Percentiles rank a stretch among this genome's conserved stretches.
phyloP scores from a whole-genome alignment of 2,888 invertebrate genomes.

The Desoria tigrina region DNA sequence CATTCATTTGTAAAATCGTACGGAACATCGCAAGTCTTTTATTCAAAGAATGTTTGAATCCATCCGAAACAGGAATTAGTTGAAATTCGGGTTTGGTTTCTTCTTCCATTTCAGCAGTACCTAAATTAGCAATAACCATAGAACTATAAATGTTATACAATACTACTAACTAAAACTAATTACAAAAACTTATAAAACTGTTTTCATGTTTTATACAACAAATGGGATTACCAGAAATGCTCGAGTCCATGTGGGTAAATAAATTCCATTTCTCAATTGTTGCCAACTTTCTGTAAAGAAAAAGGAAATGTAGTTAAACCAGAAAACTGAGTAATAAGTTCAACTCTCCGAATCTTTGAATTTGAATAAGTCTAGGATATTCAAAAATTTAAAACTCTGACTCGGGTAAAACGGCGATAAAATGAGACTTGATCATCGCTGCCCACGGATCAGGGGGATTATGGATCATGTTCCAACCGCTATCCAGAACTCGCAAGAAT shows the following conservation, averaged over 20 bases:
- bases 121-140: too few species aligned
- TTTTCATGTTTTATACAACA: constrained; percentile 20
- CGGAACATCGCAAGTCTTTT: constrained; percentile 33
- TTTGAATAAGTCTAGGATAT: background rate
- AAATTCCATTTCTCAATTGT: background rate
- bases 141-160: too few species aligned
- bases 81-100: constrained; percentile 18
- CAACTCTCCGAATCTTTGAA: background rate
- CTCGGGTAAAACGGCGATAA: constrained; percentile 35
- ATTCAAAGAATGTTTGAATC: constrained; percentile 31
- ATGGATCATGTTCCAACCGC: constrained; percentile 76
- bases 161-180: too few species aligned
- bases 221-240: too few species aligned
- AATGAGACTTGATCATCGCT: constrained; percentile 35
- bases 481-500: constrained; percentile 84
- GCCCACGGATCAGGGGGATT: constrained; percentile 67
- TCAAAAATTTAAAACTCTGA: constrained; percentile 6
- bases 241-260: too few species aligned
- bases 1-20: constrained; percentile 21
- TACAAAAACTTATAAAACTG: too few species aligned
- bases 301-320: background rate
- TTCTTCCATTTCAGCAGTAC: background rate
- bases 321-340: background rate
- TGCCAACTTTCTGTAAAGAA: constrained; percentile 4
- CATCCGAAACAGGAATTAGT: constrained; percentile 36